phyloP scores from a whole-genome alignment of 2,888 invertebrate genomes.

The Chloroclysta siterata region DNA sequence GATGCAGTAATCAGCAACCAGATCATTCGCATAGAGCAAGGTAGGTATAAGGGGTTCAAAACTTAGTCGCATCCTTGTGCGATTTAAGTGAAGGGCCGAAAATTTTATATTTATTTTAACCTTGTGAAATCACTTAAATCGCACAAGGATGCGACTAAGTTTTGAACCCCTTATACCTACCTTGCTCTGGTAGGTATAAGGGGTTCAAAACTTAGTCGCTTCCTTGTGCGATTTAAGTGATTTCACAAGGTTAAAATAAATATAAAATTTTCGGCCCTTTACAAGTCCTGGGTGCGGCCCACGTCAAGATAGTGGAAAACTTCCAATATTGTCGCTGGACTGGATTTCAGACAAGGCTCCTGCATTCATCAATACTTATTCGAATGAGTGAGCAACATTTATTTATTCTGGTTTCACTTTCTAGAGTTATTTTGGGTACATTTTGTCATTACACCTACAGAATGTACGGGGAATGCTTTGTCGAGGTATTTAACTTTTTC shows the following conservation, averaged over 20 bases:
- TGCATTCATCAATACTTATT: slow-evolving; percentile 42
- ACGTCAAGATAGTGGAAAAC: slow-evolving; percentile 58
- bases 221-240: neutral
- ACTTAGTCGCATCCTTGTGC: too few relatives aligned
- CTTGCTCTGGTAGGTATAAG: too few relatives aligned
- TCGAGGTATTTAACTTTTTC: too few relatives aligned
- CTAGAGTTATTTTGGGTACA: slow-evolving; percentile 19
- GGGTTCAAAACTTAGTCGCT: too few relatives aligned
- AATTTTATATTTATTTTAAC: neutral
- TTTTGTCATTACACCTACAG: slow-evolving; percentile 1
- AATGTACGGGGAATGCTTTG: neutral
- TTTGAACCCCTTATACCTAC: too few relatives aligned
- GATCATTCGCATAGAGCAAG: too few relatives aligned
- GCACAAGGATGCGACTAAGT: too few relatives aligned
- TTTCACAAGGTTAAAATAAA: neutral
- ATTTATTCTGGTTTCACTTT: slow-evolving; percentile 30
- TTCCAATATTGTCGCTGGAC: slow-evolving; percentile 52
- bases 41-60: too few relatives aligned
- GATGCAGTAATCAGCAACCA: too few relatives aligned
- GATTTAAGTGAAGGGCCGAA: slow-evolving; percentile 3
- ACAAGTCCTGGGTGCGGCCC: slow-evolving; percentile 37
- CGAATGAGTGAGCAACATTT: slow-evolving; percentile 34
- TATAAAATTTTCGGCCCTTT: slow-evolving; percentile 1
- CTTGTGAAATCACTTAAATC: neutral
- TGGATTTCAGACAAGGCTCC: slow-evolving; percentile 41